Evolutionary conservation across 2,797 vertebrate genomes (phyloP).

Genomic region (Mormyrops boulengeri): DNA sequence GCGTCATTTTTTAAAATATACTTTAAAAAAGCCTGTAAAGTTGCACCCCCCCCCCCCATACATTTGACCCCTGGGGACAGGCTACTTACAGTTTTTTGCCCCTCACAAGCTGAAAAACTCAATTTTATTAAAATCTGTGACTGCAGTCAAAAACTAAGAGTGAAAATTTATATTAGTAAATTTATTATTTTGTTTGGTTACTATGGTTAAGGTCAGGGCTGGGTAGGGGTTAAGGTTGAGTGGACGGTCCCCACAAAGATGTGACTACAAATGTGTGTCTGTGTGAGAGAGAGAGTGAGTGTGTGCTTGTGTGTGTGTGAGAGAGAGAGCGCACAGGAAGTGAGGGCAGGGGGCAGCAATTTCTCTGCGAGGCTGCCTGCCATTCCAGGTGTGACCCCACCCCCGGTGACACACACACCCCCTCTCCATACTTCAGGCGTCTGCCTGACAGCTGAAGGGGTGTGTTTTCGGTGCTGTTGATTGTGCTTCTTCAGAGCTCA

Average conservation of each 20-base stretch:
- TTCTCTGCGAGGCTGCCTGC: neutral
- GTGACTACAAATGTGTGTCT: neutral
- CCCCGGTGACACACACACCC: neutral
- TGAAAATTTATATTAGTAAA: neutral
- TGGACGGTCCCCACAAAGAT: neutral
- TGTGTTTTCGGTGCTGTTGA: neutral
- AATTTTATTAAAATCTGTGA: neutral
- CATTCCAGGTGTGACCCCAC: neutral
- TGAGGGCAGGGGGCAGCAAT: neutral
- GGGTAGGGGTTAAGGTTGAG: neutral
- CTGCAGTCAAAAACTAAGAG: neutral
- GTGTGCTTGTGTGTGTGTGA: conserved; percentile 18
- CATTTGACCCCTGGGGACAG: neutral
- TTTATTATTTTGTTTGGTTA: neutral
- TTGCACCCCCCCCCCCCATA: neutral
- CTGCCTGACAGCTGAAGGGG: neutral
- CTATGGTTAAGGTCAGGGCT: neutral
- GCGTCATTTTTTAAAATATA: neutral
- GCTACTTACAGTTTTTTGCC: neutral
- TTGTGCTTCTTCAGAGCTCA: neutral
- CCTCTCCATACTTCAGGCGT: neutral
- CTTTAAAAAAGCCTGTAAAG: neutral
- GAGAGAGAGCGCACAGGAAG: neutral
- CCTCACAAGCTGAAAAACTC: neutral
- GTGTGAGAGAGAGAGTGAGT: neutral